These are phyloP conservation scores for Cataglyphis cursor DNA, from an alignment of 2,888 invertebrate species.

Conservation along the genomic window DNA sequence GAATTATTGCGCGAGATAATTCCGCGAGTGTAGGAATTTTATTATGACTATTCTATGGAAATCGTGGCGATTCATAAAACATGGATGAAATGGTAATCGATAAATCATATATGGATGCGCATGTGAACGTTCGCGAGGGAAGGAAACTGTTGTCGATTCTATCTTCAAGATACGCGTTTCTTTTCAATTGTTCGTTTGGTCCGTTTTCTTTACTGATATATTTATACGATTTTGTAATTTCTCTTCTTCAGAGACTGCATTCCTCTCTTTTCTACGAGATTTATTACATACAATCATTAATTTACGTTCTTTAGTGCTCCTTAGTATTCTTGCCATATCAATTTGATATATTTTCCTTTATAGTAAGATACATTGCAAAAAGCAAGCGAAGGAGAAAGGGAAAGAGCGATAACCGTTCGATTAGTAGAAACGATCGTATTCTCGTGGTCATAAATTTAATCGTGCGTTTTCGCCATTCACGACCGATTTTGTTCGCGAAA, in stretches of 20 bases:
- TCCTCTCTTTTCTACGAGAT: not conserved
- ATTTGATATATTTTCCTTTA: not conserved
- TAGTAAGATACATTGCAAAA: conserved; percentile 24
- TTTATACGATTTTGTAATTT: conserved; percentile 7
- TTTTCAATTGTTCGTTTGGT: not conserved
- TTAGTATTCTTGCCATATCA: not conserved
- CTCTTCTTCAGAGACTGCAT: not conserved
- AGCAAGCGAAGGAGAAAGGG: conserved; percentile 10
- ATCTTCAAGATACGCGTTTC: not conserved
- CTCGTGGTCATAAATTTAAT: conserved; percentile 31
- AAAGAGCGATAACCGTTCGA: conserved; percentile 29
- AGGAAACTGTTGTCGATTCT: conserved; percentile 18
- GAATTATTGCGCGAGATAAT: conserved; percentile 35
- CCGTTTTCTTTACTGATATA: not conserved
- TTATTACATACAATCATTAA: conserved; percentile 8
- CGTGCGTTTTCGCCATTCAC: conserved; percentile 15
- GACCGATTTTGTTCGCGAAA: conserved; percentile 21
- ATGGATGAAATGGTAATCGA: conserved; percentile 10
- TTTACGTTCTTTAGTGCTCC: not conserved
- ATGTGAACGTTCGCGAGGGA: not conserved
- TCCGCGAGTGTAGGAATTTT: conserved; percentile 25
- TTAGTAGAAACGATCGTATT: conserved; percentile 41
- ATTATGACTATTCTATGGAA: conserved; percentile 3
- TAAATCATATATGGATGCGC: conserved; percentile 18
- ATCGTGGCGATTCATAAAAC: conserved; percentile 24